Evolutionary conservation across 1,140 invertebrate species (phyloP).

Genomic region (Mycetomoellerius zeteki): DNA sequence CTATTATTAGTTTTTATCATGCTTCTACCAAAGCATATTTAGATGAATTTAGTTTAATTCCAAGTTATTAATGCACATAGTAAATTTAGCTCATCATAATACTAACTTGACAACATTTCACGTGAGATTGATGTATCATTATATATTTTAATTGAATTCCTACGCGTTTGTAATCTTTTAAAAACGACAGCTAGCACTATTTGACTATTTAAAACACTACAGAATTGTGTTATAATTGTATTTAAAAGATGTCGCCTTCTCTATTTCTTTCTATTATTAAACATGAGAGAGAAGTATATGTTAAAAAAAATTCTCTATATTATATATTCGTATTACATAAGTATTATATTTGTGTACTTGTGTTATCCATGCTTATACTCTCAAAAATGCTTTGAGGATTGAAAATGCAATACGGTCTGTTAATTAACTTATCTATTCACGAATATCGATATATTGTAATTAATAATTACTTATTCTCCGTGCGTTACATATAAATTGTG

Average conservation of each 20-base stretch:
- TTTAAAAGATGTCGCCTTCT: not conserved
- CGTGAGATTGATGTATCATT: not conserved
- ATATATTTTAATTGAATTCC: conserved; percentile 3
- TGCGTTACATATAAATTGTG: not conserved
- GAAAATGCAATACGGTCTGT: not conserved
- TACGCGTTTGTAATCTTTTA: not conserved
- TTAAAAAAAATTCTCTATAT: not conserved
- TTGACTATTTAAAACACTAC: not conserved
- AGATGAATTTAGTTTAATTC: conserved; percentile 36
- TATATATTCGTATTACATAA: not conserved
- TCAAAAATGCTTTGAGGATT: not conserved
- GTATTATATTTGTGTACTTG: not conserved
- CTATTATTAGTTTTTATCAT: conserved; percentile 10
- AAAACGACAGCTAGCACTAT: not conserved
- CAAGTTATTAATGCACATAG: conserved; percentile 4
- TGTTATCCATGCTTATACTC: not conserved
- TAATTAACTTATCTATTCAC: not conserved
- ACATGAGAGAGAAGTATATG: not conserved
- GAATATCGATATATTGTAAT: conserved; percentile 1
- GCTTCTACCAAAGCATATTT: conserved; percentile 39
- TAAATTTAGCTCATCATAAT: conserved; percentile 17
- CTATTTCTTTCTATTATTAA: not conserved
- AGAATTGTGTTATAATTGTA: not conserved
- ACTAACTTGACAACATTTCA: conserved; percentile 7
- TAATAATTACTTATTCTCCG: not conserved